Evolutionary conservation across 1,140 invertebrate genomes (phyloP).

Genomic region (Zaprionus africanus): DNA sequence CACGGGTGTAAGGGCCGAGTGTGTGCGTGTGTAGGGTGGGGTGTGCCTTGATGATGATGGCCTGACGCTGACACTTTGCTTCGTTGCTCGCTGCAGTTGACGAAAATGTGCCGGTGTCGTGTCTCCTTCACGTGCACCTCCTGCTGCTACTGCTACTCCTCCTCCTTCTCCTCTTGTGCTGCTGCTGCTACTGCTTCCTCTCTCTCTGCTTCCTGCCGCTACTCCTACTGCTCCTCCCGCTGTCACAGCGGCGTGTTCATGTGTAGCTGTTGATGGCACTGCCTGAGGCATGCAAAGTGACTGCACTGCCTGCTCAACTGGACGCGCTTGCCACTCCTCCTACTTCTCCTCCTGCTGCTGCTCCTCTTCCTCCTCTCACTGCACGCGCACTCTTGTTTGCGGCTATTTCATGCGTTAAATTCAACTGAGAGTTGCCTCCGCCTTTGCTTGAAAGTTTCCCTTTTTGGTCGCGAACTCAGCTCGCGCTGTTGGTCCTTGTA

Average conservation of each 20-base stretch:
- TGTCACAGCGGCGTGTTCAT: constrained; percentile 74
- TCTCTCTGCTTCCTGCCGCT: constrained; percentile 20
- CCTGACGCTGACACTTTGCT: constrained; percentile 45
- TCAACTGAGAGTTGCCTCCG: constrained; percentile 25
- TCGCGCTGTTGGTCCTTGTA: too few relatives aligned
- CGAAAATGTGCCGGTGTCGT: constrained; percentile 57
- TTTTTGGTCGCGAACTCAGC: too few relatives aligned
- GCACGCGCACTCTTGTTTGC: constrained; percentile 22
- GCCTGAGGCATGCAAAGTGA: constrained; percentile 66
- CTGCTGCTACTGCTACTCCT: background rate
- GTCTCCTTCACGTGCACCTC: background rate
- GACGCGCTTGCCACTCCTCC: constrained; percentile 8
- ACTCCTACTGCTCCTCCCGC: constrained; percentile 9
- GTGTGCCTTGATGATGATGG: constrained; percentile 5
- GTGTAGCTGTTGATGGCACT: constrained; percentile 65
- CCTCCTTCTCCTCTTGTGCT: background rate
- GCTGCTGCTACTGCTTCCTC: background rate
- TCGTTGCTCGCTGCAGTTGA: constrained; percentile 54
- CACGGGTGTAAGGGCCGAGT: background rate
- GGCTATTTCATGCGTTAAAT: constrained; percentile 52
- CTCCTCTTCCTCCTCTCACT: background rate
- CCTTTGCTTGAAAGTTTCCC: constrained; percentile 3
- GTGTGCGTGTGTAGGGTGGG: background rate
- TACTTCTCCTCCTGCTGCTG: background rate
- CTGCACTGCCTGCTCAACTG: constrained; percentile 2